phyloP scores from a whole-genome alignment of 2,888 invertebrate species.

The Melieria picta region DNA sequence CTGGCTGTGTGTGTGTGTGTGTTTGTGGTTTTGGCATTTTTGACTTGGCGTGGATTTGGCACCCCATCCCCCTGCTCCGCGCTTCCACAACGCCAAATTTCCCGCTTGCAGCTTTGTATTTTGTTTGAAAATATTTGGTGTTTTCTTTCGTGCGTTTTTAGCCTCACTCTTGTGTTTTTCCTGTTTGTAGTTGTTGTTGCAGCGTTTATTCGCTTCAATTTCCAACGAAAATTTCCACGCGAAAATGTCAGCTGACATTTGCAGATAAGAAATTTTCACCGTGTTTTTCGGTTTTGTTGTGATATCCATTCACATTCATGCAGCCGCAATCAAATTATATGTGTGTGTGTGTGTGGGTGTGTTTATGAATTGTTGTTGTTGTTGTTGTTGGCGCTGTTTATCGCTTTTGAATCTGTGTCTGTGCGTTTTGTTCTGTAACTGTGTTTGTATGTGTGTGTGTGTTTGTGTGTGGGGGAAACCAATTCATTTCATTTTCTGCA shows the following conservation, averaged over 20 bases:
- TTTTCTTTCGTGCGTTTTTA: constrained; percentile 15
- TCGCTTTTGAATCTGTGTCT: background rate
- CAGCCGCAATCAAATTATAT: background rate
- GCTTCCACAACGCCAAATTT: too few species aligned
- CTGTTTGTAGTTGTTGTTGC: constrained; percentile 4
- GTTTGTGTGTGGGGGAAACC: background rate
- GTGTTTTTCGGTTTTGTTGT: constrained; percentile 24
- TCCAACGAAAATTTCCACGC: constrained; percentile 28
- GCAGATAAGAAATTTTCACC: constrained; percentile 37
- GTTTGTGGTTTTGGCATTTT: constrained; percentile 27
- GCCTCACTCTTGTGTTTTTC: background rate
- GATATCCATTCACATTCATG: background rate
- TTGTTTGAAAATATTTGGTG: constrained; percentile 23
- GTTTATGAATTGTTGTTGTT: constrained; percentile 21
- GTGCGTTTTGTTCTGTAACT: constrained; percentile 1
- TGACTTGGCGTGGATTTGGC: constrained; percentile 9
- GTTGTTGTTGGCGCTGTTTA: constrained; percentile 8
- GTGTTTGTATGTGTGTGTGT: background rate
- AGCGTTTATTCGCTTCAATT: constrained; percentile 2
- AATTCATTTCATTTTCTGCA: too few species aligned
- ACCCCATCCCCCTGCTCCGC: background rate
- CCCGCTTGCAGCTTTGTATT: background rate
- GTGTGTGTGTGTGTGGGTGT: background rate
- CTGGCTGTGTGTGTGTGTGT: background rate
- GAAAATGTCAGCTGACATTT: constrained; percentile 42